Evolutionary conservation across 2,113 vertebrate species (phyloP).

Genomic region (Pseudorasbora parva): DNA sequence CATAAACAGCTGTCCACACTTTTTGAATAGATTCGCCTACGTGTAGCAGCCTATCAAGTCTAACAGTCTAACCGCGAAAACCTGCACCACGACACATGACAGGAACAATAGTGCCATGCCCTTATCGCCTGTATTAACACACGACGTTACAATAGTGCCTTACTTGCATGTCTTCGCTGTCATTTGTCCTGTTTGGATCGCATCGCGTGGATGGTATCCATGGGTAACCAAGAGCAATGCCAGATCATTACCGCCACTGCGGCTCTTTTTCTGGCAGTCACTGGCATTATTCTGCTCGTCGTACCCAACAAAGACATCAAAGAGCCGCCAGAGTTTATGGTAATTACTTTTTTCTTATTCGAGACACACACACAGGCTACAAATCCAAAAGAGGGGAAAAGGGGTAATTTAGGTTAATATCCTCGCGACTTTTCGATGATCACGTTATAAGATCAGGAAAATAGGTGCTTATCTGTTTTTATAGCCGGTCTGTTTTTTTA

Average conservation of each 20-base stretch:
- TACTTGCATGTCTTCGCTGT: background rate
- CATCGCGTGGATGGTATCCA: conserved; percentile 6
- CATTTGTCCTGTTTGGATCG: background rate
- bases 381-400: background rate
- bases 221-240: conserved; percentile 47
- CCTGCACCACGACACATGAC: background rate
- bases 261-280: conserved; percentile 73
- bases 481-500: too few relatives aligned
- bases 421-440: background rate
- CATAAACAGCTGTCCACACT: too few relatives aligned
- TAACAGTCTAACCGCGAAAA: background rate
- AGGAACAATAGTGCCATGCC: conserved; percentile 9
- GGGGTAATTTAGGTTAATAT: too few relatives aligned
- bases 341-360: conserved; percentile 61
- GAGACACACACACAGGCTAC: background rate
- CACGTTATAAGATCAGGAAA: background rate
- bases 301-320: conserved; percentile 71
- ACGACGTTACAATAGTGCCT: conserved; percentile 11
- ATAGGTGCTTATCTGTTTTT: background rate
- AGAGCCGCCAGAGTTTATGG: conserved; percentile 78
- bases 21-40: background rate
- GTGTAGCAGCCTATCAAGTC: background rate
- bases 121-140: background rate
- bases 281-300: conserved; percentile 81
- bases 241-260: conserved; percentile 58